phyloP scores from a whole-genome alignment of 2,113 vertebrate species.

The Pionites leucogaster region DNA sequence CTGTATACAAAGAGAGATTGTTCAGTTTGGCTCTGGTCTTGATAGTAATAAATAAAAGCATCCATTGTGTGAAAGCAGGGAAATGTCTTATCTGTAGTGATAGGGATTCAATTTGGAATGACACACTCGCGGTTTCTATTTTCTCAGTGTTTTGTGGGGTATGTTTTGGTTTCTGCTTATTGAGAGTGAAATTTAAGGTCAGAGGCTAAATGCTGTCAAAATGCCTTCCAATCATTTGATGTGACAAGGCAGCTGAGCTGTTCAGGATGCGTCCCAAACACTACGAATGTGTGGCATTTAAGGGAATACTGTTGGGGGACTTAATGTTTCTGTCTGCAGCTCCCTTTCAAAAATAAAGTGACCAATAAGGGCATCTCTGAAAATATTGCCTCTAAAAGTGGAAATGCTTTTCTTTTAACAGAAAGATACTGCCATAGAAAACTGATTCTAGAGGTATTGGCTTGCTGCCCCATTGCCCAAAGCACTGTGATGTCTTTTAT shows the following conservation, averaged over 20 bases:
- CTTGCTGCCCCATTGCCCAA: slow-evolving; percentile 17
- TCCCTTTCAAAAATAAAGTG: neutral
- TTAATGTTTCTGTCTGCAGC: neutral
- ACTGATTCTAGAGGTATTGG: slow-evolving; percentile 28
- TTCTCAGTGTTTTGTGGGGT: slow-evolving; percentile 37
- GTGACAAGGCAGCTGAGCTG: slow-evolving; percentile 52
- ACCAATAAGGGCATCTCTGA: neutral
- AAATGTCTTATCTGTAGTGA: slow-evolving; percentile 37
- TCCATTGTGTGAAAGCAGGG: slow-evolving; percentile 32
- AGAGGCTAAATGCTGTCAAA: slow-evolving; percentile 46
- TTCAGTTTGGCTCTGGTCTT: slow-evolving; percentile 30
- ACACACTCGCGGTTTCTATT: slow-evolving; percentile 47
- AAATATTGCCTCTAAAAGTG: neutral
- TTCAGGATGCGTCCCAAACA: neutral
- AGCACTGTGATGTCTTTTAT: slow-evolving; percentile 47
- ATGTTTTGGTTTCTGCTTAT: slow-evolving; percentile 52
- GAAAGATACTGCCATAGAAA: neutral
- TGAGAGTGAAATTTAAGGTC: slow-evolving; percentile 49
- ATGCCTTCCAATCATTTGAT: slow-evolving; percentile 24
- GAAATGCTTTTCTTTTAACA: neutral
- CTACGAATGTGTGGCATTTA: neutral
- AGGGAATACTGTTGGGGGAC: neutral
- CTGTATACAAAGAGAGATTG: slow-evolving; percentile 43
- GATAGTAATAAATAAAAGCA: slow-evolving; percentile 60
- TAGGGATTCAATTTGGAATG: slow-evolving; percentile 58